These are phyloP conservation scores for Furcula furcula DNA, from an alignment of 2,888 invertebrate species.

Conservation along the genomic window DNA sequence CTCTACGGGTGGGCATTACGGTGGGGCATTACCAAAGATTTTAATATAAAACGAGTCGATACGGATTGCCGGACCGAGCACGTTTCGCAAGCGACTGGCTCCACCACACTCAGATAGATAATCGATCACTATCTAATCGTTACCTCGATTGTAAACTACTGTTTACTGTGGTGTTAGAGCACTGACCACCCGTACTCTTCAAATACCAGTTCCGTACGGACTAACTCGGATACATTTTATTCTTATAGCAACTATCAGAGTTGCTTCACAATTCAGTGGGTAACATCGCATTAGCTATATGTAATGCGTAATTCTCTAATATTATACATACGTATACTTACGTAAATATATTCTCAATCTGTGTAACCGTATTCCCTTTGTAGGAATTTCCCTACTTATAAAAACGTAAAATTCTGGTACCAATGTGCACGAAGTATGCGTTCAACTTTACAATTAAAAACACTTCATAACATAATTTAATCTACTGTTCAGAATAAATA, in stretches of 20 bases:
- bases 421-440: neutral
- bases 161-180: constrained; percentile 20
- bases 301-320: neutral
- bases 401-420: neutral
- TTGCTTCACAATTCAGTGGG: too few relatives aligned
- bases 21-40: constrained; percentile 23
- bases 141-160: constrained; percentile 15
- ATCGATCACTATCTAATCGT: constrained; percentile 45
- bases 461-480: neutral
- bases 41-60: constrained; percentile 26
- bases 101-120: constrained; percentile 33
- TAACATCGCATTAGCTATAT: neutral
- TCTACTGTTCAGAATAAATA: neutral
- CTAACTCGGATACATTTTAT: too few relatives aligned
- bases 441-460: neutral
- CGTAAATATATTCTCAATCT: neutral
- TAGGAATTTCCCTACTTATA: neutral
- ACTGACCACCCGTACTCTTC: constrained; percentile 7
- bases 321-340: too few relatives aligned
- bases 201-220: constrained; percentile 4
- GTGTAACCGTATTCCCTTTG: neutral
- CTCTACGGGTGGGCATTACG: constrained; percentile 19
- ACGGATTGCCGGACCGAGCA: constrained; percentile 21
- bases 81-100: constrained; percentile 35
- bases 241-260: too few relatives aligned